Conservation (phyloP, 92 coral and sea anemone genomes). For the Diadumene lineata region DNA sequence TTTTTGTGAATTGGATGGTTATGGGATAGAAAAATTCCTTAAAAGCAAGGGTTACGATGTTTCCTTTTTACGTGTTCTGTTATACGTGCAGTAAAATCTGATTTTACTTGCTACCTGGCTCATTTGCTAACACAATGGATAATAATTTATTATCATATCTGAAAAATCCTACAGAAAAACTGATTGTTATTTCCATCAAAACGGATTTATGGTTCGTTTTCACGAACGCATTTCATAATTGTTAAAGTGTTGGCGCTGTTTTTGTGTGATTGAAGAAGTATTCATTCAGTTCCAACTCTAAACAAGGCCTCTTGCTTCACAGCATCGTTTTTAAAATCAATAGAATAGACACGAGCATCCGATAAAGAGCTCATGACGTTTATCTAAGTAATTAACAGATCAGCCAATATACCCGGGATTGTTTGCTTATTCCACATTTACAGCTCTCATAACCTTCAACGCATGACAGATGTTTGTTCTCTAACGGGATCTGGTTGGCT, state of each 20-base stretch:
- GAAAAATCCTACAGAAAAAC: background rate
- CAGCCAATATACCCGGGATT: slow-evolving; percentile 66
- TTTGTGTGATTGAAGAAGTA: too few species aligned
- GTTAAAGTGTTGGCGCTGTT: too few species aligned
- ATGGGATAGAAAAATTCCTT: too few species aligned
- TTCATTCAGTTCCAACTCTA: too few species aligned
- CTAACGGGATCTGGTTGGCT: slow-evolving; percentile 14
- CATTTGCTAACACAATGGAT: background rate
- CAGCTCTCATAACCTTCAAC: slow-evolving; percentile 45
- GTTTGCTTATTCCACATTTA: slow-evolving; percentile 67
- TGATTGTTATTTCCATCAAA: background rate
- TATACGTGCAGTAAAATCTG: too few species aligned
- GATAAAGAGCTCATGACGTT: slow-evolving; percentile 78
- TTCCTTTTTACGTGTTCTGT: too few species aligned
- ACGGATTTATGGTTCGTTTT: too few species aligned
- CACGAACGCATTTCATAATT: too few species aligned
- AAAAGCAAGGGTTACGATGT: too few species aligned
- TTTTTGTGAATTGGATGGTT: too few species aligned
- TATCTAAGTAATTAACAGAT: slow-evolving; percentile 86
- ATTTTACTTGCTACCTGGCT: too few species aligned
- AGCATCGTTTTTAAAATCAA: slow-evolving; percentile 41
- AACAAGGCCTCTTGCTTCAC: too few species aligned
- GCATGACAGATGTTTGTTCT: slow-evolving; percentile 57
- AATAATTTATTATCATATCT: background rate
- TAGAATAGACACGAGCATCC: slow-evolving; percentile 69